These are phyloP conservation scores for Microcaecilia unicolor DNA, from an alignment of 2,797 vertebrate genomes.

Conservation along the genomic window DNA sequence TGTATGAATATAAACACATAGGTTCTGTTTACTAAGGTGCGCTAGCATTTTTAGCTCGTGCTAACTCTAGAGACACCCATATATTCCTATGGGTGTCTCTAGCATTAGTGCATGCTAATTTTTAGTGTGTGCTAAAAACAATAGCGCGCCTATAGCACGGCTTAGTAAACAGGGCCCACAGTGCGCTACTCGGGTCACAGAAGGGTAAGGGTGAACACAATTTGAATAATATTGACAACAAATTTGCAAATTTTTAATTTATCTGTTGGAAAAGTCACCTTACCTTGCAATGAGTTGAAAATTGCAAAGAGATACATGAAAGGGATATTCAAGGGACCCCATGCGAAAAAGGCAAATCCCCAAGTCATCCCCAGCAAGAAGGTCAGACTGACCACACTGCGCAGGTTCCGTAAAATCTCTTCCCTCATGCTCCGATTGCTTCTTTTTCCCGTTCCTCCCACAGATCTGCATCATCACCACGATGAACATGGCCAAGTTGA, in stretches of 20 bases:
- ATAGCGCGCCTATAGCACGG: too few relatives aligned
- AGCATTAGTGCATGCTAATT: too few relatives aligned
- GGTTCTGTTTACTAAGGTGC: too few relatives aligned
- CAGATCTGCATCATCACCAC: constrained; percentile 97
- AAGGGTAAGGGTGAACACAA: too few relatives aligned
- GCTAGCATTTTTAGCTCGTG: too few relatives aligned
- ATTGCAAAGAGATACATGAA: constrained; percentile 92
- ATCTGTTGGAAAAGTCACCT: not conserved
- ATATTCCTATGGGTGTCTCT: too few relatives aligned
- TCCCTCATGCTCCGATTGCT: constrained; percentile 80
- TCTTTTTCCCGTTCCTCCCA: constrained; percentile 86
- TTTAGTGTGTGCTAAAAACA: too few relatives aligned
- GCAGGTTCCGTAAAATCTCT: constrained; percentile 82
- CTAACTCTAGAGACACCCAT: too few relatives aligned
- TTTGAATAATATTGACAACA: not conserved
- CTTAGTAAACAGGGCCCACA: too few relatives aligned
- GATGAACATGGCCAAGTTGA: constrained; percentile 93
- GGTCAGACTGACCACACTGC: constrained; percentile 86
- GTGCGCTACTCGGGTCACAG: too few relatives aligned
- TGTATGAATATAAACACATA: too few relatives aligned
- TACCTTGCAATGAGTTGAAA: constrained; percentile 95
- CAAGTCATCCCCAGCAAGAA: constrained; percentile 95
- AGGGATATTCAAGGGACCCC: constrained; percentile 73
- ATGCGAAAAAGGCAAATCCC: constrained; percentile 93
- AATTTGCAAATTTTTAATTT: not conserved